phyloP scores from a whole-genome alignment of 2,888 invertebrate species.

The Ypsolopha sequella region DNA sequence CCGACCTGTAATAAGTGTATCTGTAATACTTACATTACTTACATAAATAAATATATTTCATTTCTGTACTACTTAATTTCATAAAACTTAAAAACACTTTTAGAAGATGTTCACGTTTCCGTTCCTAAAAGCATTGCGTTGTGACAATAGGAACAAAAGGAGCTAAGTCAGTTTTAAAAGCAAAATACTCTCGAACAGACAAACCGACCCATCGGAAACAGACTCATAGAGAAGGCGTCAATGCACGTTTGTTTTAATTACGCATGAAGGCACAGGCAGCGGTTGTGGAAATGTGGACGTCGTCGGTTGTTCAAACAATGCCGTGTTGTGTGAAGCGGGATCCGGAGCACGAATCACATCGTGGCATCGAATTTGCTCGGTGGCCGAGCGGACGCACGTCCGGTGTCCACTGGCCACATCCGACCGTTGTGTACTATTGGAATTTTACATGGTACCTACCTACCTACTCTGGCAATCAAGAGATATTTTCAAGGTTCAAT shows the following conservation, averaged over 20 bases:
- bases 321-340: constrained; percentile 19
- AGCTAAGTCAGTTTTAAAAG: no score
- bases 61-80: no score
- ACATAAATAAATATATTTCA: no score
- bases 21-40: no score
- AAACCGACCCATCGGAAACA: not conserved
- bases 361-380: constrained; percentile 11
- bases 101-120: no score
- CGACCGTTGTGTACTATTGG: constrained; percentile 29
- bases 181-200: not conserved
- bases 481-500: not conserved
- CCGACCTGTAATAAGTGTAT: no score
- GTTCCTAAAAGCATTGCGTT: no score
- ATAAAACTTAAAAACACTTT: no score
- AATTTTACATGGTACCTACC: not conserved
- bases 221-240: not conserved
- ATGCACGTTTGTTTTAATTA: not conserved
- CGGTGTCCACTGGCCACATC: constrained; percentile 22
- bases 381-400: constrained; percentile 11
- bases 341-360: constrained; percentile 21
- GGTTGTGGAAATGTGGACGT: no score
- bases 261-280: not conserved
- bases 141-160: not conserved
- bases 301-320: not conserved
- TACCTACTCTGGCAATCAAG: not conserved